Evolutionary conservation across 64 coral and sea anemone species (phyloP), one percentile per base, ranked within the genome.

Genomic region (Cladopsammia gracilis): DNA sequence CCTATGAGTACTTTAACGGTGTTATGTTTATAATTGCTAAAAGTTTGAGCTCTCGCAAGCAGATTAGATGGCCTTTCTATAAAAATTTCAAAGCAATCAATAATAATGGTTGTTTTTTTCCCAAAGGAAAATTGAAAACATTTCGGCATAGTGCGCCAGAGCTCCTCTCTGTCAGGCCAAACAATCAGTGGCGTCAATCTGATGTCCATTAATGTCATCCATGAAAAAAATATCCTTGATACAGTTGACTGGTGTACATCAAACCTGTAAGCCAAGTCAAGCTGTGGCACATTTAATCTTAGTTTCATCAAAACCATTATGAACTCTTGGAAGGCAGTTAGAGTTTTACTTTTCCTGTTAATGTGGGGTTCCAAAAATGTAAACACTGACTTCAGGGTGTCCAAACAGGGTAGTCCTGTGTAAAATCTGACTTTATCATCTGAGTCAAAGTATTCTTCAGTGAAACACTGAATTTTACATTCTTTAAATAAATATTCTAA

Each of bases 41-140:
- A 82, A 20, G 78, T 82, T 26, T 82, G 78, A n/a, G 78, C n/a
- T n/a, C n/a, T n/a, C n/a, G n/a, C n/a, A n/a, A n/a, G n/a, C n/a
- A n/a, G n/a, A n/a, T n/a, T n/a, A 12, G 78, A 60, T 25, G 78
- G 78, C 6, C 78, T 3, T 23, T 82, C 78, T 4, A 82, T 82
- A 43, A 82, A 82, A 0, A 82, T 59, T 34, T 82, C 78, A 62
- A 82, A 82, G 61, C 78, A 82, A 46, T 83, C 79, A 62, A 83
- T 83, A 62, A 83, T 83, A 15, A 83, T 60, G 4, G 79, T 83
- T 44, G 79, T 83, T 8, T 47, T 83, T 22, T 83, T 83, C 19
- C 79, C 79, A 83, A 83, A 83, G 3, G 79, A 83, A 45, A 42
- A 83, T 62, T 83, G 50, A 25, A 83, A 83, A 25, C 79, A 83